phyloP scores from a whole-genome alignment of 2,113 vertebrate genomes.

The Myiozetetes cayanensis region DNA sequence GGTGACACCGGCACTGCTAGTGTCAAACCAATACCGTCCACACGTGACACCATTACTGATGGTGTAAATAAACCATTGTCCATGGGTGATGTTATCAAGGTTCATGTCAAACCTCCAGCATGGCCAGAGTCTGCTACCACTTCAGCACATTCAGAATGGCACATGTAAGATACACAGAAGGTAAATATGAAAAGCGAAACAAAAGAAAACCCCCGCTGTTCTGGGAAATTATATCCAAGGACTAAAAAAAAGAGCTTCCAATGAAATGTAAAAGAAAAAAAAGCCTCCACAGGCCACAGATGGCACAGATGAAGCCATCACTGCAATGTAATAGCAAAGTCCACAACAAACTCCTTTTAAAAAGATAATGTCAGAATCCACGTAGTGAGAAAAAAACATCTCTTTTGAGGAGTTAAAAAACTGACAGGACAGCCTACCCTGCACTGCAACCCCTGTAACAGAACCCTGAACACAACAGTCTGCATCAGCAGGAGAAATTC shows the following conservation, averaged over 20 bases:
- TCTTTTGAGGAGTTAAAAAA: background rate
- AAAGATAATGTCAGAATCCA: background rate
- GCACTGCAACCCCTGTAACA: rapidly evolving
- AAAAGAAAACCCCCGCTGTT: background rate
- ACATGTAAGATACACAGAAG: background rate
- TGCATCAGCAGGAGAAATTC: constrained; percentile 1
- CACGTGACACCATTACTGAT: background rate
- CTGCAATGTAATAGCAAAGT: background rate
- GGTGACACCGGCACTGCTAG: rapidly evolving
- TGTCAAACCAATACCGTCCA: background rate
- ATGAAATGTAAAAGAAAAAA: background rate
- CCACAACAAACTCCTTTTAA: background rate
- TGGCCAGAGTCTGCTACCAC: background rate
- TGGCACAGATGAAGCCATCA: background rate
- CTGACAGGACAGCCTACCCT: background rate
- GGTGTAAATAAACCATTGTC: background rate
- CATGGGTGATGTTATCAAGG: background rate
- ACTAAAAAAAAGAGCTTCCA: background rate
- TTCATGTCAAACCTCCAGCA: rapidly evolving
- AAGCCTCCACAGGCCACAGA: background rate
- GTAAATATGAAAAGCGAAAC: background rate
- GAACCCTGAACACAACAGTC: background rate
- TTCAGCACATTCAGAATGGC: background rate
- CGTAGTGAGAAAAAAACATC: background rate
- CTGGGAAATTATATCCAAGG: background rate